Evolutionary conservation across 2,888 invertebrate genomes (phyloP).

Genomic region (Trichopria drosophilae): DNA sequence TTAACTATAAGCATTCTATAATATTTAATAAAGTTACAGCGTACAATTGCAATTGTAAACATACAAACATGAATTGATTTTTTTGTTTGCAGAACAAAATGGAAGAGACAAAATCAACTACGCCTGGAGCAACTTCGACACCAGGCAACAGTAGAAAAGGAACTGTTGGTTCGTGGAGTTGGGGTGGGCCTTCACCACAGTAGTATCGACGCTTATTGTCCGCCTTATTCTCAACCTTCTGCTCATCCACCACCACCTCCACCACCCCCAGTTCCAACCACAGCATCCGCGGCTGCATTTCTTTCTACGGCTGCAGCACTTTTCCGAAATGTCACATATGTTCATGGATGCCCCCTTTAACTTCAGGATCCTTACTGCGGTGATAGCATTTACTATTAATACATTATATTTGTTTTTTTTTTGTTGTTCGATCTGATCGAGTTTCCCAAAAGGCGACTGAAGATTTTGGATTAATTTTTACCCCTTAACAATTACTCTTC

Average conservation of each 20-base stretch:
- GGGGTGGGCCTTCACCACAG: slow-evolving; percentile 55
- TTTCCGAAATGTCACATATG: slow-evolving; percentile 74
- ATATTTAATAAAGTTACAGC: too few species aligned
- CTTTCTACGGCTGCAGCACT: slow-evolving; percentile 73
- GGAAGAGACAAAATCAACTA: slow-evolving; percentile 87
- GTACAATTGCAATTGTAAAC: too few species aligned
- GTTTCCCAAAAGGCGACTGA: too few species aligned
- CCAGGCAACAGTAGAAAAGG: slow-evolving; percentile 78
- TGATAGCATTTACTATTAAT: neutral
- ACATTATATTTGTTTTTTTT: slow-evolving; percentile 10
- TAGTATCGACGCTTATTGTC: slow-evolving; percentile 52
- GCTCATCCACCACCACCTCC: slow-evolving; percentile 62
- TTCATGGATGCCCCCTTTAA: slow-evolving; percentile 73
- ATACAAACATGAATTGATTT: slow-evolving; percentile 1
- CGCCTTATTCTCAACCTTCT: slow-evolving; percentile 42
- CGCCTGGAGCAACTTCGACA: slow-evolving; percentile 83
- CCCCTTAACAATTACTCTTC: too few species aligned
- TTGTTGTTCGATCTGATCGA: slow-evolving; percentile 7
- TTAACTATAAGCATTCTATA: too few species aligned
- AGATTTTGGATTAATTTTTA: too few species aligned
- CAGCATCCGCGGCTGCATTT: slow-evolving; percentile 64
- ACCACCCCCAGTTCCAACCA: slow-evolving; percentile 48
- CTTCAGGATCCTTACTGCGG: slow-evolving; percentile 29
- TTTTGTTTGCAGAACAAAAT: slow-evolving; percentile 70
- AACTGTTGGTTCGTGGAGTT: slow-evolving; percentile 60